Base-by-base conservation (phyloP, 2,888 invertebrate genomes). In the Apomyelois bistriatella region DNA sequence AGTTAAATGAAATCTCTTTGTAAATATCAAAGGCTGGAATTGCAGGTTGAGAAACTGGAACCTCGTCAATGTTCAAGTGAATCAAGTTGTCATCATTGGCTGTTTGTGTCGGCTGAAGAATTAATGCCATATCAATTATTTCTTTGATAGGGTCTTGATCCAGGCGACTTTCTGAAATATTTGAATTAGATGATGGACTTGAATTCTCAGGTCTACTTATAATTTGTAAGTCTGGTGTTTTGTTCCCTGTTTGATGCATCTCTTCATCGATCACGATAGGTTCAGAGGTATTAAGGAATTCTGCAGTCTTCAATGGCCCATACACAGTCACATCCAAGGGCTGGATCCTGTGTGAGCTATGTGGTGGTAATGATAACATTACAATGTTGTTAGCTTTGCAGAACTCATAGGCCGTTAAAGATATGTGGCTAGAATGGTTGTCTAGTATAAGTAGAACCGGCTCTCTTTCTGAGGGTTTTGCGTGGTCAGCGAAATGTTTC, bases 371-470 rank as follows among this genome's bases (percentile, higher is more conserved):
- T 6, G 63, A 64, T 16, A 68, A 36, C 58, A 66, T 22, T 5
- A 22, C 22, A 22, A 22, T 22, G 22, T 22, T 22, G 22, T 22
- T 22, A 22, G 22, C 57, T 48, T 61, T 62, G 51, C 66, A 67
- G 54, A 54, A 61, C 13, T 66, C 58, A 49, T 60, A 63, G 40
- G 55, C 48, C 12, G 15, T 38, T 40, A 65, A 52, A 58, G 62
- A 64, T 55, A 62, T 66, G 53, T 71, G 66, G 53, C 66, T 68
- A 15, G 53, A 52, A 52, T 72, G 68, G 52, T 72, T 70, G 48
- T 74, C 72, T 37, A 70, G 40, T 51, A 73, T 60, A 32, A 74
- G 55, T 5, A 74, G 57, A 12, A 69, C 58, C 10, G 59, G 57
- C 38, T 59, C 56, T 12, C 56, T 52, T 41, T 43, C 50, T 17